Base-by-base conservation (phyloP, 2,888 invertebrate species). In the Exocentrus adspersus region DNA sequence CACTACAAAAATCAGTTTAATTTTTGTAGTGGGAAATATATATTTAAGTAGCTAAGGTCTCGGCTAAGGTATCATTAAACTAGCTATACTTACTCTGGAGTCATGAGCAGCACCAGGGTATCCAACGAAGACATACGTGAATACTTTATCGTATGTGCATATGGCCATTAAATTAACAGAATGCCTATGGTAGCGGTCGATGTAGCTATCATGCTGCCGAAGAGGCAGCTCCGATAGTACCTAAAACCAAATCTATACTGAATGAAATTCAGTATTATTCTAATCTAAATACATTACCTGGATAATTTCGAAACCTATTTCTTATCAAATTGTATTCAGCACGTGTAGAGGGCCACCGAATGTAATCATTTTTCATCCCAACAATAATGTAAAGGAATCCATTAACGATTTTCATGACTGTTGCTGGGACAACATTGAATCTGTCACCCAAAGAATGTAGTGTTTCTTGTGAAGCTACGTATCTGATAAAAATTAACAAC, bases 81-180 rank as follows among this genome's bases (percentile, higher is more conserved):
- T n/a, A n/a, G n/a, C n/a, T n/a, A n/a, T 24, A 24, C 12, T 62
- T 50, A 66, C 66, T 20, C 66, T 60, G 2, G 70, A 53, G 59
- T 68, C 70, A 52, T 71, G 69, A 2, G 69, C 68, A 10, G 65
- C 68, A 10, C 68, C 69, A 32, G 65, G 68, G 53, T 56, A 71
- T 17, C 71, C 68, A 24, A 67, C 51, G 51, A 62, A 69, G 7
- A 66, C 32, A 51, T 70, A 69, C 7, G 63, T 70, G 12, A 70
- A 66, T 16, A 64, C 7, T 28, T 60, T 61, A 17, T 65, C 9
- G 3, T 62, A 45, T 9, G 50, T 53, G 50, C 67, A 70, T 24
- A 71, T 63, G 7, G 42, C 70, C 62, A 64, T 66, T 43, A 68
- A 51, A 60, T 70, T 68, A 14, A 71, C 68, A 2, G 68, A 71